Conservation (phyloP, 1,140 invertebrate species). For the Drosophila kikkawai region DNA sequence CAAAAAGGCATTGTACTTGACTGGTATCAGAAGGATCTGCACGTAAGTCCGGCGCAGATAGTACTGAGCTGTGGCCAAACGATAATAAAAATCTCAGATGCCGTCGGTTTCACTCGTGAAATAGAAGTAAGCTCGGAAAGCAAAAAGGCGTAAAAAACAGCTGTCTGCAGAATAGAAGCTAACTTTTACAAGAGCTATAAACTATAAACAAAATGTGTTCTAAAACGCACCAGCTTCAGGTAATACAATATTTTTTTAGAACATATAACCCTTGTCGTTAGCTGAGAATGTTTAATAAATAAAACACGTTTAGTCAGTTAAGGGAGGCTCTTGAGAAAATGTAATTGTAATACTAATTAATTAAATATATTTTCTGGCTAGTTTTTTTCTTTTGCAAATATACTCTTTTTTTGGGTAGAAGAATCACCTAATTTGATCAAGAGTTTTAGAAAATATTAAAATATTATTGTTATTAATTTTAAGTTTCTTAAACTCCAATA, state of each 20-base stretch:
- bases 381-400: constrained; percentile 1
- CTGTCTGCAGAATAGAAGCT: neutral
- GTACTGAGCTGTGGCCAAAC: neutral
- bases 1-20: neutral
- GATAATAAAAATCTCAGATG: constrained; percentile 9
- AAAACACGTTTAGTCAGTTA: neutral
- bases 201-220: neutral
- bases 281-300: neutral
- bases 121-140: neutral
- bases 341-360: neutral
- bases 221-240: neutral
- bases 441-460: neutral
- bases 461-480: neutral
- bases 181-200: neutral
- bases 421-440: neutral
- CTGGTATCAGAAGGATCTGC: constrained; percentile 13
- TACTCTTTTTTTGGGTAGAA: neutral
- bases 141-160: neutral
- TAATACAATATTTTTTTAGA: neutral
- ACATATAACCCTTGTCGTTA: neutral
- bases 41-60: constrained; percentile 6
- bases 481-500: neutral
- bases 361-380: neutral
- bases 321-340: neutral
- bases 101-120: constrained; percentile 6